Base-by-base conservation (phyloP, 2,113 vertebrate species). In the Notarius lentiginosus region DNA sequence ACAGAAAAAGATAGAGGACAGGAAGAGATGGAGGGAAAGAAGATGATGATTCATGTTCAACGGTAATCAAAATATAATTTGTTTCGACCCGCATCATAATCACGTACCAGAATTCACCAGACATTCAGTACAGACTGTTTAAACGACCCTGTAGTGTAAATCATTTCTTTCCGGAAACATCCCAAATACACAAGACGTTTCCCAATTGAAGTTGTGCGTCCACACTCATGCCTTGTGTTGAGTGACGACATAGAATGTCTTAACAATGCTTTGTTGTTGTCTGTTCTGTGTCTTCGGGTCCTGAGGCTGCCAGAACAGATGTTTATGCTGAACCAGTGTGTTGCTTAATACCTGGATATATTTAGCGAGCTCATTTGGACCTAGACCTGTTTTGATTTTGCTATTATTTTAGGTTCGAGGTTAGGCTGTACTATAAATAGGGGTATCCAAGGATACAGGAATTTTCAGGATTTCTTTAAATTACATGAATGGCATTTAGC, bases 51-150 rank as follows among this genome's bases (percentile, higher is more conserved):
- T 61, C 56, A 49, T 15, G 24, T n/a, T 77, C n/a, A 27, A 63
- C 83, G 47, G 18, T 55, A 75, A 8, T 75, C 53, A 84, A 58
- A 84, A 58, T 15, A n/a, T 60, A 84, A 84, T 84, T 49, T 51
- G 8, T 61, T 75, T 84, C 5, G 68, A 24, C n/a, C 24, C 34
- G 58, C 6, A 24, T 27, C 34, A 47, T 47, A 82, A 65, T 47
- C 80, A 65, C 41, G 51, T 34, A 65, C 10, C 30, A 81, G 17
- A 14, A n/a, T 49, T 82, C 61, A 49, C 34, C 80, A 66, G 17
- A n/a, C 61, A 65, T 65, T 49, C 80, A 49, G 60, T 22, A n/a
- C 80, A 49, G 41, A 7, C 81, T 8, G 61, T 51, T 53, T 51
- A 27, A 82, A 82, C 11, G 47, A 27, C 41, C 8, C 58, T 3